A percentile compares a stretch with the other conserved stretches of the same genome.
Conservation (phyloP, 2,113 vertebrate species). For the Eulacestoma nigropectus region DNA sequence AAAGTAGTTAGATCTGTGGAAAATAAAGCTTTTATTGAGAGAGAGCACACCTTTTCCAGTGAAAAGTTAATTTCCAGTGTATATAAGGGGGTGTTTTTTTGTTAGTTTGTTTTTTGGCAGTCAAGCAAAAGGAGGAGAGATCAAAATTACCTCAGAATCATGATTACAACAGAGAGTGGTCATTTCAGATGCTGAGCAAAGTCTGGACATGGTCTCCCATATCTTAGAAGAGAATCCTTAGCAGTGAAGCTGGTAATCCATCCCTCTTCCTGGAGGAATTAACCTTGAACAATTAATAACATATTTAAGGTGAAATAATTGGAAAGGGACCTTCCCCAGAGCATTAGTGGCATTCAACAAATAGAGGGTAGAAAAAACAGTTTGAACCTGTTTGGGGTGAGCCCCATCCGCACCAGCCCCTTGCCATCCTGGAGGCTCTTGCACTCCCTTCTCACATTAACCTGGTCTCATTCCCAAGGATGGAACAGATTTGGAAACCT, state of each 20-base stretch:
- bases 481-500: not conserved
- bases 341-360: not conserved
- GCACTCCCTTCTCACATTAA: not conserved
- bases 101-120: not conserved
- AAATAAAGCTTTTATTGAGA: not conserved
- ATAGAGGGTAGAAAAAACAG: not conserved
- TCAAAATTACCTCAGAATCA: not conserved
- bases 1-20: not conserved
- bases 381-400: not conserved
- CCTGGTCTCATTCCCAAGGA: not conserved
- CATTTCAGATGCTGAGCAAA: not conserved
- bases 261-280: not conserved
- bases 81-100: not conserved
- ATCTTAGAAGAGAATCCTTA: not conserved
- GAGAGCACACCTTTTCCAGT: not conserved
- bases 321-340: not conserved
- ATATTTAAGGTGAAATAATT: not conserved
- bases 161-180: accelerated
- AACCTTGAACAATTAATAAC: not conserved
- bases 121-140: not conserved
- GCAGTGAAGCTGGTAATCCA: not conserved
- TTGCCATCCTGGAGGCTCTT: not conserved
- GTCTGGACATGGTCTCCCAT: accelerated
- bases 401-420: not conserved
- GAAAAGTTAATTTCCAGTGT: not conserved